These are phyloP conservation scores for Procambarus clarkii DNA, from an alignment of 1,140 invertebrate species.

Conservation along the genomic window DNA sequence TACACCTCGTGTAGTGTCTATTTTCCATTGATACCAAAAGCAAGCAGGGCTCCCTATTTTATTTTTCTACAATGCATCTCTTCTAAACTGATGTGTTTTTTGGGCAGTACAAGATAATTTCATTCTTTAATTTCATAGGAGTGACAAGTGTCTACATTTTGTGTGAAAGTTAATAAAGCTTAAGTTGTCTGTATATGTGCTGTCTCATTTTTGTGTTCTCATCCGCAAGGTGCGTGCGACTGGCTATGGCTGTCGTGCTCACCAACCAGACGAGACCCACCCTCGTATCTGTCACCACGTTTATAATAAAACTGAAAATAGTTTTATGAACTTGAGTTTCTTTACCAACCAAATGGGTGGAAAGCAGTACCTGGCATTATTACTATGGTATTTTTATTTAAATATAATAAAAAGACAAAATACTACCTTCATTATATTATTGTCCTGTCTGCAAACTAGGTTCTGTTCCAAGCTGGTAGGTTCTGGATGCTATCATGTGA, in stretches of 20 bases:
- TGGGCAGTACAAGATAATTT: constrained; percentile 67
- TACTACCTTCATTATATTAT: background rate
- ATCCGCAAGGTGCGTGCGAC: constrained; percentile 44
- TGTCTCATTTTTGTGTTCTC: constrained; percentile 63
- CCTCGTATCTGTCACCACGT: constrained; percentile 61
- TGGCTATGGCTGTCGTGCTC: background rate
- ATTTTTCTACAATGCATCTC: constrained; percentile 68
- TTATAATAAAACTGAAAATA: constrained; percentile 68
- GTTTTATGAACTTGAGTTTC: constrained; percentile 63
- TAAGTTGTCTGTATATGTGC: constrained; percentile 66
- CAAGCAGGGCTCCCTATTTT: constrained; percentile 68
- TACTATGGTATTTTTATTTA: constrained; percentile 62
- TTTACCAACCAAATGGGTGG: constrained; percentile 57
- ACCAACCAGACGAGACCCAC: constrained; percentile 18
- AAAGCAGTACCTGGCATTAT: constrained; percentile 67
- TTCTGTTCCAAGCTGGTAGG: no score
- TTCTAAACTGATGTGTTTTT: constrained; percentile 64
- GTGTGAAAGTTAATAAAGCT: constrained; percentile 64
- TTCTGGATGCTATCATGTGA: no score
- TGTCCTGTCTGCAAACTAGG: background rate
- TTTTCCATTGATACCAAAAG: constrained; percentile 70
- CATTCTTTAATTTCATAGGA: constrained; percentile 63
- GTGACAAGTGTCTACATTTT: constrained; percentile 63
- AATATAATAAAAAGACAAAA: background rate
- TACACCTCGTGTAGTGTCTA: constrained; percentile 59